These are phyloP conservation scores for Meloe dianella DNA, from an alignment of 2,888 invertebrate genomes.

Conservation along the genomic window DNA sequence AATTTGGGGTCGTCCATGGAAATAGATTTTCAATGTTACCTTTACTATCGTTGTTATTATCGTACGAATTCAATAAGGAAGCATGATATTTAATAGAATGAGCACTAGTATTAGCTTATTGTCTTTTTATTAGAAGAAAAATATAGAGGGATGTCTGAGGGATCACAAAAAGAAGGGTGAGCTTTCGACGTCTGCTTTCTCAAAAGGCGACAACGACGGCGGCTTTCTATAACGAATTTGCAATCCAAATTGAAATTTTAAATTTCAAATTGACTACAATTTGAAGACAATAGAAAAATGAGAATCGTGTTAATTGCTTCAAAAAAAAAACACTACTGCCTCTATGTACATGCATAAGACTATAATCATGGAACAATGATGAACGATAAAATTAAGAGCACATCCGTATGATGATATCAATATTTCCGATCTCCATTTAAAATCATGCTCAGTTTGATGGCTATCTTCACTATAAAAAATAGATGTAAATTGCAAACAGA, in stretches of 20 bases:
- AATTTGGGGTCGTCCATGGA: slow-evolving; percentile 14
- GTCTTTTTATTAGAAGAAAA: not conserved
- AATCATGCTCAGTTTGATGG: slow-evolving; percentile 30
- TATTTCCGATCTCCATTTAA: slow-evolving; percentile 19
- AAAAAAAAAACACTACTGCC: not conserved
- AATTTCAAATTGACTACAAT: slow-evolving; percentile 62
- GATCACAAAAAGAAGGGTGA: slow-evolving; percentile 28
- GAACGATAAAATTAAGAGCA: no score
- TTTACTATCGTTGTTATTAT: slow-evolving; percentile 7
- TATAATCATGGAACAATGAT: no score
- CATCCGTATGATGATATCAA: not conserved
- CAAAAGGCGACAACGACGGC: slow-evolving; percentile 31
- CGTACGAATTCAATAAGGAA: slow-evolving; percentile 17
- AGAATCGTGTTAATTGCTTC: slow-evolving; percentile 50
- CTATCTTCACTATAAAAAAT: slow-evolving; percentile 17
- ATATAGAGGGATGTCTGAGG: slow-evolving; percentile 10
- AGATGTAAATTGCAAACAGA: slow-evolving; percentile 13
- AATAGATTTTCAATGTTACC: not conserved
- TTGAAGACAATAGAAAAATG: slow-evolving; percentile 52
- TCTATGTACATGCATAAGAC: no score
- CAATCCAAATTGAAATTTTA: slow-evolving; percentile 65
- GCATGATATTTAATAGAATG: slow-evolving; percentile 20
- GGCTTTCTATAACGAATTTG: slow-evolving; percentile 54
- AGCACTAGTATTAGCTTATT: not conserved
- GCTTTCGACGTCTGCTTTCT: slow-evolving; percentile 43